Evolutionary conservation across 1,140 invertebrate genomes (phyloP).

Genomic region (Drosophila orosa): DNA sequence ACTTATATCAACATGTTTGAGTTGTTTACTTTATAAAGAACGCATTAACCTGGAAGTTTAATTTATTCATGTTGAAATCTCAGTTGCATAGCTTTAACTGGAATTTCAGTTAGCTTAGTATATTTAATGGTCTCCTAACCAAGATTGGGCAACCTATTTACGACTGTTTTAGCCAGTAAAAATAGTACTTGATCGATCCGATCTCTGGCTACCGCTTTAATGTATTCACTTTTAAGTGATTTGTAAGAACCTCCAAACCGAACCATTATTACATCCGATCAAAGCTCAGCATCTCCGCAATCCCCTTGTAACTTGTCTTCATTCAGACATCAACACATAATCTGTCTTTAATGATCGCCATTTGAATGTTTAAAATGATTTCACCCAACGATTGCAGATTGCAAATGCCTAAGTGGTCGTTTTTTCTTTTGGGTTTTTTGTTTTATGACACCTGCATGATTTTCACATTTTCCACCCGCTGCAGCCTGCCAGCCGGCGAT

Average conservation of each 20-base stretch:
- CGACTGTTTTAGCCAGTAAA: background rate
- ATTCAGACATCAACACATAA: conserved; percentile 33
- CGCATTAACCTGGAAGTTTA: background rate
- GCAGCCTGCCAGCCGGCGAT: conserved; percentile 20
- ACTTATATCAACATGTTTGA: too few species aligned
- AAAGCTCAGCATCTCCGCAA: background rate
- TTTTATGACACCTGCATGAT: conserved; percentile 81
- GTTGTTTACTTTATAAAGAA: background rate
- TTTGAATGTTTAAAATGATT: conserved; percentile 52
- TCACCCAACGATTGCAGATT: conserved; percentile 50
- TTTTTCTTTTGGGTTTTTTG: conserved; percentile 20
- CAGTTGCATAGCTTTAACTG: background rate
- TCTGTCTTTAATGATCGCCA: conserved; percentile 41
- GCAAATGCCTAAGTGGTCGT: conserved; percentile 19
- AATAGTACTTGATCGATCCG: background rate
- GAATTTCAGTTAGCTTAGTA: background rate
- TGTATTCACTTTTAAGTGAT: conserved; percentile 12
- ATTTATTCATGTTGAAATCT: background rate
- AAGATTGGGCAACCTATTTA: conserved; percentile 4
- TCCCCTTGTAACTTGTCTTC: conserved; percentile 23
- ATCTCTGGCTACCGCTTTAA: conserved; percentile 1
- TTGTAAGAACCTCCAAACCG: conserved; percentile 8
- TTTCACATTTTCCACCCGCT: conserved; percentile 78
- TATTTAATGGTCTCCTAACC: background rate
- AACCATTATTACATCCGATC: background rate